A percentile compares a stretch with the other conserved stretches of the same genome.
These are phyloP conservation scores for Drosophila subsilvestris DNA, from an alignment of 2,888 invertebrate genomes.

Conservation along the genomic window DNA sequence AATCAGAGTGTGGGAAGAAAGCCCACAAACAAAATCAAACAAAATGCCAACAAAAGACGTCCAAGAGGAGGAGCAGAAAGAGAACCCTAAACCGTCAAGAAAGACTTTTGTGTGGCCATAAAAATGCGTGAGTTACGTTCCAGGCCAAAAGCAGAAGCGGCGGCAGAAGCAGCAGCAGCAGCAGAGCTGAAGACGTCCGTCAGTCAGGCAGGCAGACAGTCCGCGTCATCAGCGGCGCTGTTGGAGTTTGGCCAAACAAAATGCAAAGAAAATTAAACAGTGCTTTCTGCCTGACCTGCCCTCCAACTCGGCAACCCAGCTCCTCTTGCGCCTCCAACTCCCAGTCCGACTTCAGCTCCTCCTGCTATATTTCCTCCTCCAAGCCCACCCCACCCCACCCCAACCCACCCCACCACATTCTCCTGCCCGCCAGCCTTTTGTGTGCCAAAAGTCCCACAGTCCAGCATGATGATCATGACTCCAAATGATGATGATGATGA, in stretches of 20 bases:
- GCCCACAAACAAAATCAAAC: conserved; percentile 27
- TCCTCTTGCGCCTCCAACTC: not conserved
- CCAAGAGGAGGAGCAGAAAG: conserved; percentile 11
- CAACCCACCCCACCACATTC: not conserved
- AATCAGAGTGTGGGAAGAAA: conserved; percentile 66
- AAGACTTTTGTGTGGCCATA: conserved; percentile 70
- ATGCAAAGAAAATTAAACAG: conserved; percentile 76
- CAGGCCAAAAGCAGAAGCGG: conserved; percentile 34
- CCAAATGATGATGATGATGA: conserved; percentile 57
- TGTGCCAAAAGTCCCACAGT: conserved; percentile 57
- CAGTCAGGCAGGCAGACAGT: conserved; percentile 34
- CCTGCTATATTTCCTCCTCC: not conserved
- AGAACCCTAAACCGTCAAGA: conserved; percentile 48
- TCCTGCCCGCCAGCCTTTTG: not conserved
- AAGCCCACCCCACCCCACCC: conserved; percentile 5
- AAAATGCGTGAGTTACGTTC: conserved; percentile 71
- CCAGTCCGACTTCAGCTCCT: conserved; percentile 1
- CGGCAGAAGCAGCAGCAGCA: conserved; percentile 28
- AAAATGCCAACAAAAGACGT: conserved; percentile 24
- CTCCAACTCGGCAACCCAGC: conserved; percentile 4
- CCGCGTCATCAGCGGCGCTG: conserved; percentile 50
- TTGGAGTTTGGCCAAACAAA: conserved; percentile 68
- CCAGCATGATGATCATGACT: conserved; percentile 57
- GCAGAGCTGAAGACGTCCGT: conserved; percentile 24
- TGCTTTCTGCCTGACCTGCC: conserved; percentile 38